These are phyloP conservation scores for Drosophila auraria DNA, from an alignment of 1,140 invertebrate species.

Conservation along the genomic window DNA sequence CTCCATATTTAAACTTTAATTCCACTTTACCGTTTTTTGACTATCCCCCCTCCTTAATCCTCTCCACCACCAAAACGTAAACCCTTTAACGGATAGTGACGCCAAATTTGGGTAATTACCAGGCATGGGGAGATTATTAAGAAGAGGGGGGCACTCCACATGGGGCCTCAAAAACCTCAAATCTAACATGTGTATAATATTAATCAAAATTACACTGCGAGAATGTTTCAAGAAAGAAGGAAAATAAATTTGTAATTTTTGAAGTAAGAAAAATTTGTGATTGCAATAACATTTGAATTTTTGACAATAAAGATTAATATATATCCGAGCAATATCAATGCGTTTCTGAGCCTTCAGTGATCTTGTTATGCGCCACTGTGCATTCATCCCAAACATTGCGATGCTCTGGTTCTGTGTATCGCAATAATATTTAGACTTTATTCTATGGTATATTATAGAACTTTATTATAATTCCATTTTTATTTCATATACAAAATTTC, in stretches of 20 bases:
- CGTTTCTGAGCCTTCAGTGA: not conserved
- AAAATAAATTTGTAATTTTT: too few species aligned
- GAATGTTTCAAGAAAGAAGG: slow-evolving; percentile 4
- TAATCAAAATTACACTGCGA: slow-evolving; percentile 74
- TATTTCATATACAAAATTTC: too few species aligned
- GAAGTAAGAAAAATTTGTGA: too few species aligned
- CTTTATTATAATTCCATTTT: too few species aligned
- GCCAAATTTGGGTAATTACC: slow-evolving; percentile 81
- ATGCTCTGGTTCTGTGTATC: not conserved
- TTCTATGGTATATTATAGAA: too few species aligned
- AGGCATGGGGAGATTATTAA: slow-evolving; percentile 43
- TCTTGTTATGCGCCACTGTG: not conserved
- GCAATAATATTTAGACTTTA: not conserved
- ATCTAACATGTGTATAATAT: slow-evolving; percentile 74
- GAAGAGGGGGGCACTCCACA: slow-evolving; percentile 55
- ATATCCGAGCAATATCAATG: not conserved
- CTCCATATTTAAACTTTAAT: slow-evolving; percentile 68
- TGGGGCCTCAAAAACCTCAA: slow-evolving; percentile 41
- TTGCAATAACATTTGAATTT: too few species aligned
- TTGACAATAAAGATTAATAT: too few species aligned
- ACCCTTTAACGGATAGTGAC: slow-evolving; percentile 77
- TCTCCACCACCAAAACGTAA: slow-evolving; percentile 13
- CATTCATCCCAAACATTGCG: not conserved
- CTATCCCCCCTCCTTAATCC: slow-evolving; percentile 18
- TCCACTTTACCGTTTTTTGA: slow-evolving; percentile 62